Percentiles rank a stretch among this genome's conserved stretches.
Conservation (phyloP, 1,140 invertebrate genomes). For the Sarcophaga peregrina region DNA sequence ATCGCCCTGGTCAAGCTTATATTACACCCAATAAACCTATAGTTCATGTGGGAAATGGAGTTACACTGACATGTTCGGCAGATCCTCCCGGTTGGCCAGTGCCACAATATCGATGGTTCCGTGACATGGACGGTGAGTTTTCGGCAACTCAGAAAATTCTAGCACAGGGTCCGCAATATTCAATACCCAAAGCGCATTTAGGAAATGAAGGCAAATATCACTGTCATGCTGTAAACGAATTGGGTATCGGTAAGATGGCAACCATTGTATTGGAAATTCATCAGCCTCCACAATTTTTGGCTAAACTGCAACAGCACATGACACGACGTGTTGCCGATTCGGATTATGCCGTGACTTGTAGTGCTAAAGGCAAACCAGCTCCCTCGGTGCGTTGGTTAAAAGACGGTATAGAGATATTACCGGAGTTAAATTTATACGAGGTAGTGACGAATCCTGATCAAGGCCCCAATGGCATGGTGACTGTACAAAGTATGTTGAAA, state of each 20-base stretch:
- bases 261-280: conserved; percentile 86
- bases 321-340: conserved; percentile 83
- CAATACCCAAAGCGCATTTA: conserved; percentile 84
- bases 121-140: conserved; percentile 74
- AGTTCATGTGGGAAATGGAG: conserved; percentile 83
- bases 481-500: conserved; percentile 84
- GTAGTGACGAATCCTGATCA: conserved; percentile 81
- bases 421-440: conserved; percentile 81
- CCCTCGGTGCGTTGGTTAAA: conserved; percentile 88
- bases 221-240: conserved; percentile 88
- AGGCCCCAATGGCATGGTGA: conserved; percentile 79
- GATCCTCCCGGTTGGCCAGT: conserved; percentile 89
- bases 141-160: conserved; percentile 73
- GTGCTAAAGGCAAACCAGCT: conserved; percentile 87
- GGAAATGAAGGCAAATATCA: conserved; percentile 88
- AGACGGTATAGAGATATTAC: conserved; percentile 81
- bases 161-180: conserved; percentile 83
- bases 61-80: conserved; percentile 87
- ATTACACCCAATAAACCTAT: conserved; percentile 87
- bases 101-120: conserved; percentile 89
- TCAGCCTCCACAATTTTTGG: conserved; percentile 85
- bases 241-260: conserved; percentile 85
- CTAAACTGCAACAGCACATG: conserved; percentile 84
- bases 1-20: conserved; percentile 85
- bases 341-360: conserved; percentile 83